Base-by-base conservation (phyloP, 53 echinoderm and acorn worm genomes). In the Antedon mediterranea region DNA sequence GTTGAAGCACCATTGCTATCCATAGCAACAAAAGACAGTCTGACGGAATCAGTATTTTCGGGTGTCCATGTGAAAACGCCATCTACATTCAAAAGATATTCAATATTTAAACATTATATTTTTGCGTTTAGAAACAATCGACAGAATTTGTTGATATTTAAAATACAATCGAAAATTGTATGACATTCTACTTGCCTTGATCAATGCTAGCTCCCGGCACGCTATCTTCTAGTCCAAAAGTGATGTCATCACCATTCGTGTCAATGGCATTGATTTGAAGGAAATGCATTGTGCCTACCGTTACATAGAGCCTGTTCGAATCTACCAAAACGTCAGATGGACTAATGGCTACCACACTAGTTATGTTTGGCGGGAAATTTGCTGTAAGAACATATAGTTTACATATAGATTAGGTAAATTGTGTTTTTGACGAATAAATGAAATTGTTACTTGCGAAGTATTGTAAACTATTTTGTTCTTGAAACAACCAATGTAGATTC, bases 301-400 rank as follows among this genome's bases (percentile, higher is more conserved):
- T 28, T 3, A 43, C 81, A 31, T 73, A 13, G 3, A 93, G 79
- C 11, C 74, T 41, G 73, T 71, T 83, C 29, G 78, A 57, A 18
- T 57, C 57, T 18, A 23, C 23, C 2, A 57, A 26, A 18, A 23
- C 3, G 2, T 26, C 57, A 1, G 57, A 3, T 23, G 7, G 57
- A 57, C 15, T 11, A 11, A 57, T 18, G 2, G 57, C 57, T 2
- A 57, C 15, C 2, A 57, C 77, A 32, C 78, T 84, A 27, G 90
- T 89, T 34, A 94, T 79, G 34, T 94, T 91, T 4, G 94, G 94
- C 28, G 94, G 94, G 34, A 91, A 94, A 79, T 94, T 94, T 23
- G 82, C 94, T 94, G 87, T 29, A 70, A 73, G 4, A 27, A 32
- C 31, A 76, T 31, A 43, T 23, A 32, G 78, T 31, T 31, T 6